Evolutionary conservation across 2,797 vertebrate genomes (phyloP).

Genomic region (Tenualosa ilisha): DNA sequence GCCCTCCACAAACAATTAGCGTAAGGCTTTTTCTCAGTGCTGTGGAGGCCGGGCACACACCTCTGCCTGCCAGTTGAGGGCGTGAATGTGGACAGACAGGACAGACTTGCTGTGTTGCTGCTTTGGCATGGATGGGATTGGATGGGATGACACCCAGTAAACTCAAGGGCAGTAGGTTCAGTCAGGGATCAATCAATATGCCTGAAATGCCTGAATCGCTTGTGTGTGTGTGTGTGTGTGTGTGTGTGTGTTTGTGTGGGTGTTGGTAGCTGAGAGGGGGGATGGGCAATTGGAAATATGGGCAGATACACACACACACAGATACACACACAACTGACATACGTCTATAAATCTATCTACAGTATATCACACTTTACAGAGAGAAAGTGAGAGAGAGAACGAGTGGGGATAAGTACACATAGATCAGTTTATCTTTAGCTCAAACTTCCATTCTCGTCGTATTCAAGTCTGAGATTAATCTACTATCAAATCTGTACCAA

Average conservation of each 20-base stretch:
- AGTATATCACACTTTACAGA: not conserved
- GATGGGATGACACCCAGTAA: not conserved
- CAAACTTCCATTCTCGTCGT: not conserved
- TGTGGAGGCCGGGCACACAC: not conserved
- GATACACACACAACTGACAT: not conserved
- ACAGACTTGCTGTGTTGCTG: not conserved
- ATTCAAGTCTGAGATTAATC: not conserved
- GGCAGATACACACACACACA: not conserved
- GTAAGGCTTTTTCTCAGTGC: not conserved
- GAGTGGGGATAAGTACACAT: not conserved
- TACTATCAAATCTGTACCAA: not conserved
- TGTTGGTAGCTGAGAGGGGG: not conserved
- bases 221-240: not conserved
- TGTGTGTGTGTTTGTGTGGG: not conserved
- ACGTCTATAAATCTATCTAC: too few species aligned
- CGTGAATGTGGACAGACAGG: not conserved
- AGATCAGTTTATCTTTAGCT: not conserved
- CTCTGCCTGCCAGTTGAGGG: not conserved
- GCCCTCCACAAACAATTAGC: not conserved
- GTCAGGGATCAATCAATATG: not conserved
- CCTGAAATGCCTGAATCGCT: not conserved
- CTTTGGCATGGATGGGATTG: not conserved
- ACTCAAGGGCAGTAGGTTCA: not conserved
- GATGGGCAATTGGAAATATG: not conserved
- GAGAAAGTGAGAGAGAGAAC: not conserved